phyloP scores from a whole-genome alignment of 92 coral and sea anemone species.

The Blastomussa wellsi region DNA sequence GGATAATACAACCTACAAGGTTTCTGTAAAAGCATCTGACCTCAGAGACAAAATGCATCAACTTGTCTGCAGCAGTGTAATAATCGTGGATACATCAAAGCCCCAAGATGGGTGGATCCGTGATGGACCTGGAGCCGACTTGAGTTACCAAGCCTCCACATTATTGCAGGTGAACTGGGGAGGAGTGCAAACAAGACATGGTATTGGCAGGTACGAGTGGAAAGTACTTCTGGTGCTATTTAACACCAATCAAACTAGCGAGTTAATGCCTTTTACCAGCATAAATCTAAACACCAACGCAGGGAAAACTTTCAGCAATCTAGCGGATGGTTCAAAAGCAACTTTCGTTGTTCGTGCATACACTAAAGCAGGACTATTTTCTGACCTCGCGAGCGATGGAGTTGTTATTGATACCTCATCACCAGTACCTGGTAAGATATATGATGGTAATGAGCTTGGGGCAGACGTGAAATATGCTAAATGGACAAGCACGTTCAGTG shows the following conservation, averaged over 20 bases:
- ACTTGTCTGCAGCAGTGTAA: conserved; percentile 60
- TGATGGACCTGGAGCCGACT: conserved; percentile 74
- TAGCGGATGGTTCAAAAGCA: conserved; percentile 72
- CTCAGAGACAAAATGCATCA: conserved; percentile 46
- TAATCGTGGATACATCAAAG: conserved; percentile 76
- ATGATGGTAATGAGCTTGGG: conserved; percentile 63
- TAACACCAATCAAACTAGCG: conserved; percentile 33
- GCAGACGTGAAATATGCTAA: conserved; percentile 67
- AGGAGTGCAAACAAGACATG: conserved; percentile 75
- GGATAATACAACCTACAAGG: conserved; percentile 61
- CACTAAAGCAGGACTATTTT: conserved; percentile 80
- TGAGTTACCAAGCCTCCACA: conserved; percentile 68
- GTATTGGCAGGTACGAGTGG: conserved; percentile 77
- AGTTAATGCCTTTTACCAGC: conserved; percentile 57
- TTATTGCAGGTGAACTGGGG: conserved; percentile 83
- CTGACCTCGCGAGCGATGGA: conserved; percentile 78
- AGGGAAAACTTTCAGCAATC: conserved; percentile 45
- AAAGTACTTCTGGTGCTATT: conserved; percentile 53
- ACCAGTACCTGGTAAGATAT: conserved; percentile 65
- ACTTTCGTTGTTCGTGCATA: conserved; percentile 64
- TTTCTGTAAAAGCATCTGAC: conserved; percentile 75
- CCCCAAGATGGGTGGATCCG: conserved; percentile 85
- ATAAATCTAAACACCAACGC: conserved; percentile 59
- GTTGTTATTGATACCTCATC: conserved; percentile 74
- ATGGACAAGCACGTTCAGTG: conserved; percentile 81